Base-by-base conservation (phyloP, 92 coral and sea anemone genomes). In the Anthopleura xanthogrammica region DNA sequence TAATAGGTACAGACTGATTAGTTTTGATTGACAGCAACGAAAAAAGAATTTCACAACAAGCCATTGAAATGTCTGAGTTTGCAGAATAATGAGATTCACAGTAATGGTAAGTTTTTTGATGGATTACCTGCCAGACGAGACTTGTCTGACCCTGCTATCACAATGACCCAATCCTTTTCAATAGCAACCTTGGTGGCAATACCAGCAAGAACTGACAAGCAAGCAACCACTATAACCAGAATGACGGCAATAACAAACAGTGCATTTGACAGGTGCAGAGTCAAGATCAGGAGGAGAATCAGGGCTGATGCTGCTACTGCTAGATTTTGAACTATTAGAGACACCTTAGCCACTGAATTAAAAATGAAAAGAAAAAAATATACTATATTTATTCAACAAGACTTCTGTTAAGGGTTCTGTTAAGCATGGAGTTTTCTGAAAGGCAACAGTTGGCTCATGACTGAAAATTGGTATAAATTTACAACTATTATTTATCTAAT, bases 141-240 rank as follows among this genome's bases (percentile, higher is more conserved):
- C 80, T 87, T 89, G 77, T 95, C 93, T 57, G 86, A 82, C n/a
- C 92, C 91, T 16, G 90, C 83, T 36, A 95, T 94, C 56, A 95
- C 98, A 19, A 95, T 98, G 17, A 95, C 97, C 98, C 98, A 95
- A 89, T 95, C 98, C 78, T 93, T 94, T 87, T 94, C 97, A n/a
- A 95, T 93, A n/a, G 98, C 95, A 75, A 95, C 89, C 77, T 90
- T 94, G 36, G 98, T 95, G 48, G 95, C 98, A 77, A 95, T 84
- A 41, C 98, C 95, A 39, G 98, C 90, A 36, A 95, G 91, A 66
- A 91, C 93, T 20, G 98, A 95, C 55, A 95, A 71, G 43, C 94
- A 91, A 76, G 95, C 98, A 16, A 95, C 77, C 29, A 94, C 76
- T 29, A 95, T 92, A 55, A 94, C 90, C 7, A 90, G 42, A 41